These are phyloP conservation scores for Carlito syrichta DNA, from an alignment of 2,113 vertebrate genomes.

Conservation along the genomic window DNA sequence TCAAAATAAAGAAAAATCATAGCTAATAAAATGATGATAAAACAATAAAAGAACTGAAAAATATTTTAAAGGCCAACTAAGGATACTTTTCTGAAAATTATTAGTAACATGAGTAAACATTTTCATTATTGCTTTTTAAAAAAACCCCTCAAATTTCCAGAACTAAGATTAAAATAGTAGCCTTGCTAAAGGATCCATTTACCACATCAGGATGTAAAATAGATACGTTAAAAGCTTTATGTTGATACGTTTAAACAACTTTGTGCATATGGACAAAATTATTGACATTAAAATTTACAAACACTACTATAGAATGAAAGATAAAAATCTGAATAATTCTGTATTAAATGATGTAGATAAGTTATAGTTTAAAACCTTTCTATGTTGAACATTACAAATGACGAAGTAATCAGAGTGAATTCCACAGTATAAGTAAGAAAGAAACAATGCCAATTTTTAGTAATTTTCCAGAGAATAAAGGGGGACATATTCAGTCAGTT, in stretches of 20 bases:
- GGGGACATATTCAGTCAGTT: background rate
- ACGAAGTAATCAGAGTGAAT: background rate
- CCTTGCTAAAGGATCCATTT: background rate
- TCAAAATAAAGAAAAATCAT: no score
- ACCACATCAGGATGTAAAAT: background rate
- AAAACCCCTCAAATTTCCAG: background rate
- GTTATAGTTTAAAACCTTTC: background rate
- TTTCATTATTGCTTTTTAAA: background rate
- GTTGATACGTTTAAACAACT: background rate
- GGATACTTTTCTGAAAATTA: background rate
- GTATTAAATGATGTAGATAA: background rate
- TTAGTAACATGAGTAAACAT: background rate
- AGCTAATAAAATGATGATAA: background rate
- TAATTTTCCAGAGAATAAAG: background rate
- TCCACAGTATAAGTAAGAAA: background rate
- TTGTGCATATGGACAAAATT: background rate
- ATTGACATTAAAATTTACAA: background rate
- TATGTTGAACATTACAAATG: background rate
- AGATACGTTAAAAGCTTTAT: background rate
- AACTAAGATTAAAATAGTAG: background rate
- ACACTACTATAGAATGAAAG: background rate
- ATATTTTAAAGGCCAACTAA: background rate
- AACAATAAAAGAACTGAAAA: background rate
- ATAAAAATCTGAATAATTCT: background rate
- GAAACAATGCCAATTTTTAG: background rate